A percentile compares a stretch with the other conserved stretches of the same genome.
Conservation (phyloP, 1,140 invertebrate genomes). For the Halotydeus destructor region DNA sequence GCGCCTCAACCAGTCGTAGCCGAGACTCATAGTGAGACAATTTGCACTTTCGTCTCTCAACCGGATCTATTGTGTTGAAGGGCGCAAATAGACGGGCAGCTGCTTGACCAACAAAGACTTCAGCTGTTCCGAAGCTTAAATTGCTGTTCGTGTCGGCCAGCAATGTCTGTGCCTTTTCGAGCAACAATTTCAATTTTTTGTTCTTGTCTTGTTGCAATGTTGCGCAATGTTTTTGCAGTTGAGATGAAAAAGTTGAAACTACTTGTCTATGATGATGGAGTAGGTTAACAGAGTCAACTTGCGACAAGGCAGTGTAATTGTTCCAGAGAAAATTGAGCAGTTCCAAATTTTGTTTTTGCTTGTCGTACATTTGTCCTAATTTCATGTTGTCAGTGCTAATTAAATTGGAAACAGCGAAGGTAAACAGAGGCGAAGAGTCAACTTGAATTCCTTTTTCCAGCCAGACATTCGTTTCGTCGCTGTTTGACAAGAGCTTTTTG, state of each 20-base stretch:
- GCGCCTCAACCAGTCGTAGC: constrained; percentile 1
- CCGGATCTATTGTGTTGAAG: constrained; percentile 22
- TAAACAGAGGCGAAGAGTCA: background rate
- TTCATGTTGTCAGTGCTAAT: background rate
- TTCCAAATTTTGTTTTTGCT: background rate
- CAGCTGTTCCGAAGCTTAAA: constrained; percentile 10
- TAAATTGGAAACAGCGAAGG: background rate
- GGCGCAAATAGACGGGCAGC: constrained; percentile 22
- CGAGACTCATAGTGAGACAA: constrained; percentile 5
- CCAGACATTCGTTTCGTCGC: too few species aligned
- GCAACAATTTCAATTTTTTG: background rate
- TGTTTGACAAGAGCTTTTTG: too few species aligned
- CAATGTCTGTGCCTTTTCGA: background rate
- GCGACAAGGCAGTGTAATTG: too few species aligned
- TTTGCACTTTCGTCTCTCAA: constrained; percentile 18
- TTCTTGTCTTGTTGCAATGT: too few species aligned
- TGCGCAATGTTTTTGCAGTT: too few species aligned
- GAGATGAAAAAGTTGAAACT: too few species aligned
- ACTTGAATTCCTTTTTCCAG: background rate
- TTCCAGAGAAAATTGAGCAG: background rate
- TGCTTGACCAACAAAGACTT: constrained; percentile 21
- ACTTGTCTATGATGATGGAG: too few species aligned
- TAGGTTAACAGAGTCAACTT: too few species aligned
- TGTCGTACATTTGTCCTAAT: background rate
- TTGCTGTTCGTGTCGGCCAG: background rate